Evolutionary conservation across 2,888 invertebrate species (phyloP), one percentile per base, ranked within the genome.

Genomic region (Leptinotarsa peninsularis): DNA sequence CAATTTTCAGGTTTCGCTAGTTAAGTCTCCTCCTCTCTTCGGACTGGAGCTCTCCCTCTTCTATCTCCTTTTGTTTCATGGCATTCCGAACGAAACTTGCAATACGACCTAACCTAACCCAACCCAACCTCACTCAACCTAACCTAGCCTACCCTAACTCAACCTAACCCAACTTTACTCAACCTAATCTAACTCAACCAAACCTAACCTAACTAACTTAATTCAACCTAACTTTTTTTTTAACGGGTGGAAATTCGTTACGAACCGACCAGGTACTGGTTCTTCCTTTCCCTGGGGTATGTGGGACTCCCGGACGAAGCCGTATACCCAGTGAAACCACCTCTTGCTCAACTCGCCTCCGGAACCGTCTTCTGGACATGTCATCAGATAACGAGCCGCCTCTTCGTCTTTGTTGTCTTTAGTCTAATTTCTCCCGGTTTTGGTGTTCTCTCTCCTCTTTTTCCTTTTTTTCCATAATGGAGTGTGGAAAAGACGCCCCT

Each of bases 91-190:
- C 23, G 23, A 23, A 23, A 1, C 23, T 23, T 23, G 23, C 23
- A 23, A 23, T 23, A 1, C 23, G 23, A 23, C 2, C 2, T 23
- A 23, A 23, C 23, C 23, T 2, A 23, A 23, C 23, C 23, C 23
- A 23, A 23, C 23, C 23, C 2, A 23, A 23, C 23, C 23, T 23
- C 1, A 1, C 23, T 2, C 23, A 23, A 77, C 78, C 78, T 77
- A 70, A 78, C 76, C 78, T 70, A 67, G 77, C 78, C 76, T 72
- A 66, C 77, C 78, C 75, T 70, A 70, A 78, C 78, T 76, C 70
- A 58, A 77, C 5, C 50, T 73, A 63, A 78, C 79, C 77, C 70
- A 67, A 78, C 79, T 74, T 73, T 49, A 77, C 79, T 75, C 71
- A 63, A 78, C 79, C 76, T 77, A 72, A 77, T 75, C 77, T 75